phyloP scores from a whole-genome alignment of 2,797 vertebrate genomes.

The Bufotes viridis region DNA sequence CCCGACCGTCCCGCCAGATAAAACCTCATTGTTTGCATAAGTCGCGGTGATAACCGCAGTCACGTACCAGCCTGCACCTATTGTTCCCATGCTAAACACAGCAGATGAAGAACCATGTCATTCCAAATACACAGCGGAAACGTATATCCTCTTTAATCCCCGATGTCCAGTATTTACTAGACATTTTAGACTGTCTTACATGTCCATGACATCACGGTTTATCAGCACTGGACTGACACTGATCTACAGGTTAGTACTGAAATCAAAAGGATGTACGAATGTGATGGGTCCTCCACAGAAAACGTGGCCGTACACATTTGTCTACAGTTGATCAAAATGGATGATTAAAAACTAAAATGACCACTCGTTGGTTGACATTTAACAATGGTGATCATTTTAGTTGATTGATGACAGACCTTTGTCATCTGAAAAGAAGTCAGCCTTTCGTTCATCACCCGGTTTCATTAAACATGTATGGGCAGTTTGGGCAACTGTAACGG shows the following conservation, averaged over 20 bases:
- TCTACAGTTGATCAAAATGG: too few relatives aligned
- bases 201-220: background rate
- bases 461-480: too few relatives aligned
- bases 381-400: too few relatives aligned
- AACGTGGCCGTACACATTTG: too few relatives aligned
- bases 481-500: too few relatives aligned
- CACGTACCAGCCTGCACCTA: slow-evolving; percentile 42
- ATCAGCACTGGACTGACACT: background rate
- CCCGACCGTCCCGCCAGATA: slow-evolving; percentile 29
- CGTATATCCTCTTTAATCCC: background rate
- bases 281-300: background rate
- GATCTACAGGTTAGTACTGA: background rate
- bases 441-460: too few relatives aligned
- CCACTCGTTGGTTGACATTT: too few relatives aligned
- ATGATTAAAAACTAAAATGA: too few relatives aligned
- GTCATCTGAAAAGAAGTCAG: too few relatives aligned
- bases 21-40: slow-evolving; percentile 54
- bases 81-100: slow-evolving; percentile 34
- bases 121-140: slow-evolving; percentile 6
- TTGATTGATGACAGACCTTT: too few relatives aligned
- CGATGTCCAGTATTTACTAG: background rate
- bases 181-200: background rate
- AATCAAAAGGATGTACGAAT: background rate
- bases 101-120: slow-evolving; percentile 15
- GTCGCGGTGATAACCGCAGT: slow-evolving; percentile 2